phyloP scores from a whole-genome alignment of 2,797 vertebrate species.

The Melanotaenia pygmaea region DNA sequence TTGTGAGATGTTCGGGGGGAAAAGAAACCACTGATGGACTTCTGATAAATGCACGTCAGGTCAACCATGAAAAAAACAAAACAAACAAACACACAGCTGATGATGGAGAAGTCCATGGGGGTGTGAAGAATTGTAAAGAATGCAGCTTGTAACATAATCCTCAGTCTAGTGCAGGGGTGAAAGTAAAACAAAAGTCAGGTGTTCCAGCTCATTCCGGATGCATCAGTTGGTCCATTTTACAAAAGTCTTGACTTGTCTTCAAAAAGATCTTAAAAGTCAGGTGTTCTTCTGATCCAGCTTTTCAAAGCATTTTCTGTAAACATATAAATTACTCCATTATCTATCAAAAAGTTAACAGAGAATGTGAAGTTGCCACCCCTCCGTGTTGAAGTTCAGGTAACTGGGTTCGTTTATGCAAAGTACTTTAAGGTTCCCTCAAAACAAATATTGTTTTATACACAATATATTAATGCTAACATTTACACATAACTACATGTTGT shows the following conservation, averaged over 20 bases:
- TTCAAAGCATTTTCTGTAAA: neutral
- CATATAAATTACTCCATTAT: neutral
- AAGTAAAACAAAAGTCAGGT: conserved; percentile 24
- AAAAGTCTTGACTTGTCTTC: neutral
- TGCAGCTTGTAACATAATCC: conserved; percentile 16
- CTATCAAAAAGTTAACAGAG: too few relatives aligned
- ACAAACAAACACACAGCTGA: conserved; percentile 11
- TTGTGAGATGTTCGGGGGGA: neutral
- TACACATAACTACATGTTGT: too few relatives aligned
- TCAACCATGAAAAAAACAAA: conserved; percentile 10
- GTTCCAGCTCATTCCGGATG: neutral
- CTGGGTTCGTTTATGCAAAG: too few relatives aligned
- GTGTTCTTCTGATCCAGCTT: neutral
- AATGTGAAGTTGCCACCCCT: too few relatives aligned
- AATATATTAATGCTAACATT: too few relatives aligned
- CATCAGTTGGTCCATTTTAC: neutral
- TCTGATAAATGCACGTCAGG: conserved; percentile 16
- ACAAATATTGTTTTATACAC: too few relatives aligned
- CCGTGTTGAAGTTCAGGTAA: too few relatives aligned
- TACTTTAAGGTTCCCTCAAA: too few relatives aligned
- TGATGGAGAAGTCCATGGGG: conserved; percentile 20
- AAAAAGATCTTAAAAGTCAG: neutral
- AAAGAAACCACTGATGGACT: conserved; percentile 2
- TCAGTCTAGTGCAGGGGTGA: conserved; percentile 22
- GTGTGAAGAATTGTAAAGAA: conserved; percentile 20